Evolutionary conservation across 2,797 vertebrate genomes (phyloP).

Genomic region (Galagoides demidoff): DNA sequence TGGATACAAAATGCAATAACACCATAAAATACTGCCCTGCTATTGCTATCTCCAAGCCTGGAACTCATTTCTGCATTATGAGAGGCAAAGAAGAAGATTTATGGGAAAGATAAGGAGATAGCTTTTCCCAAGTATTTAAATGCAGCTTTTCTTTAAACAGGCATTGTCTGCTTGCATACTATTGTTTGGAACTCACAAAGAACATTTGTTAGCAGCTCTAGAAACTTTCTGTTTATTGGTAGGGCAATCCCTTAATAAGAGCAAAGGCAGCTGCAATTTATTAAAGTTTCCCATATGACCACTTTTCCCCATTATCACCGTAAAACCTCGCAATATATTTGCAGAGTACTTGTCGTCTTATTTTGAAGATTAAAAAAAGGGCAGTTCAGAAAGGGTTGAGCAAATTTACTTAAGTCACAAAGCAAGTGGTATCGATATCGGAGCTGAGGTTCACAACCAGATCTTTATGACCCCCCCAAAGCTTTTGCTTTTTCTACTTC

Average conservation of each 20-base stretch:
- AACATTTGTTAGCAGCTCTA: conserved; percentile 2
- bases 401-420: background rate
- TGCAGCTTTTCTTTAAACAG: conserved; percentile 67
- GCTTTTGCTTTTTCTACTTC: background rate
- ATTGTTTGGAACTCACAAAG: conserved; percentile 34
- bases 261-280: conserved; percentile 20
- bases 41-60: conserved; percentile 63
- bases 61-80: conserved; percentile 69
- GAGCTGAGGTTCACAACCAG: background rate
- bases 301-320: background rate
- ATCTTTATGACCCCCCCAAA: background rate
- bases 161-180: background rate
- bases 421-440: background rate
- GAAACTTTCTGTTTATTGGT: background rate
- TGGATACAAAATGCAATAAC: conserved; percentile 80
- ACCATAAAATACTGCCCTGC: conserved; percentile 75
- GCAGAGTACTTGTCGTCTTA: background rate
- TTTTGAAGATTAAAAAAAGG: background rate
- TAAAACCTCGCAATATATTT: background rate
- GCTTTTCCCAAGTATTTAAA: conserved; percentile 73
- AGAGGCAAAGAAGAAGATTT: conserved; percentile 69
- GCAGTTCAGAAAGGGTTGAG: background rate
- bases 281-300: background rate
- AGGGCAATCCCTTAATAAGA: background rate
- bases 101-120: conserved; percentile 62